Evolutionary conservation across 1,140 invertebrate species (phyloP).

Genomic region (Conopomorpha cramerella): DNA sequence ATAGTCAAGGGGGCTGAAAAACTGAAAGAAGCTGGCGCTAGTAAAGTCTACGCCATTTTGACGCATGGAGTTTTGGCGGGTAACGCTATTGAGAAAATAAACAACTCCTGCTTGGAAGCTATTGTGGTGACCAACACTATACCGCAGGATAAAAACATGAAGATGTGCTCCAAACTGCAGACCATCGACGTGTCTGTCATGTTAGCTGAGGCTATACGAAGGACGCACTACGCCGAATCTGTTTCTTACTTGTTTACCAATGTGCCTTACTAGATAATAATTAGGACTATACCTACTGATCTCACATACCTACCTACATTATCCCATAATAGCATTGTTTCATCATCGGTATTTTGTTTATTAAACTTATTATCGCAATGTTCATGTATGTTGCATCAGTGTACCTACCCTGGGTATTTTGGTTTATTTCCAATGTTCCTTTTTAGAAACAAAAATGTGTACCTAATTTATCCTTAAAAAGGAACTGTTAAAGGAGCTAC

Average conservation of each 20-base stretch:
- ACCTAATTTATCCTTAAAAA: too few relatives aligned
- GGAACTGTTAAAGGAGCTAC: too few relatives aligned
- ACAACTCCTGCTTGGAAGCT: constrained; percentile 94
- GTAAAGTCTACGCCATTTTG: constrained; percentile 95
- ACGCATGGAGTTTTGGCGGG: constrained; percentile 99
- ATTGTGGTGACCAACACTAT: constrained; percentile 99
- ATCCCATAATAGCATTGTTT: too few relatives aligned
- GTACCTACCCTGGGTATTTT: too few relatives aligned
- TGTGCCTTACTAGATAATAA: constrained; percentile 88
- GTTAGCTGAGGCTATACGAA: constrained; percentile 93
- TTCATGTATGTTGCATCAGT: too few relatives aligned
- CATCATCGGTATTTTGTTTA: too few relatives aligned
- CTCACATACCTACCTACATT: too few relatives aligned
- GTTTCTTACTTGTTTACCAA: constrained; percentile 94
- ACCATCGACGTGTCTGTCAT: constrained; percentile 98
- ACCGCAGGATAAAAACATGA: constrained; percentile 96
- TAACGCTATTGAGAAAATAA: constrained; percentile 93
- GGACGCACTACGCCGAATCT: constrained; percentile 97
- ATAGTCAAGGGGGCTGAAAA: constrained; percentile 98
- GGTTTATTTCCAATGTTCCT: too few relatives aligned
- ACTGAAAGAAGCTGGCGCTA: constrained; percentile 93
- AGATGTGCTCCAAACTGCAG: constrained; percentile 92
- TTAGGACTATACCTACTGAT: too few relatives aligned
- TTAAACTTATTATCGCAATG: too few relatives aligned
- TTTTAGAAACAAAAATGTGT: too few relatives aligned